Evolutionary conservation across 2,888 invertebrate species (phyloP).

Genomic region (Lagria hirta): DNA sequence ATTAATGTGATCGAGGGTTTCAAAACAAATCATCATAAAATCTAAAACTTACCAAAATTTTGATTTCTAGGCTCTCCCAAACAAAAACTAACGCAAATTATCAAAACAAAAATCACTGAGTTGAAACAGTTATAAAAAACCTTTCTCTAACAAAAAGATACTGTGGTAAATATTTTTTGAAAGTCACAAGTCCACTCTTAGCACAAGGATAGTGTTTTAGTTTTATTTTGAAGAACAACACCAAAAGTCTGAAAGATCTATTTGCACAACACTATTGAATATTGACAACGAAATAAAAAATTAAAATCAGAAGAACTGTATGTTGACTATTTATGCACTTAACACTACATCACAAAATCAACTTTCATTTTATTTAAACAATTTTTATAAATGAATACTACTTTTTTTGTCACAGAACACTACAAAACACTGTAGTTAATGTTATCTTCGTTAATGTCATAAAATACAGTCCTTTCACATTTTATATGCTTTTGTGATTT

Average conservation of each 20-base stretch:
- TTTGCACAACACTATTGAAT: conserved; percentile 42
- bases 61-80: no score
- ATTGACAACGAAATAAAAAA: conserved; percentile 17
- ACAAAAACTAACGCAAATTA: no score
- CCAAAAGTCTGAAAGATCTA: conserved; percentile 40
- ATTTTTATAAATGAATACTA: conserved; percentile 33
- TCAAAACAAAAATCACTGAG: no score
- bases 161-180: no score
- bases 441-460: conserved; percentile 15
- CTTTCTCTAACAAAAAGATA: no score
- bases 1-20: no score
- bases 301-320: conserved; percentile 24
- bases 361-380: conserved; percentile 19
- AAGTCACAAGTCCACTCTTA: conserved; percentile 3
- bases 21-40: no score
- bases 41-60: no score
- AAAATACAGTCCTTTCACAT: conserved; percentile 49
- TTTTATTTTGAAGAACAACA: conserved; percentile 37
- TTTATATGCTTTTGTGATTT: conserved; percentile 34
- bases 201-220: conserved; percentile 26
- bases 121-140: no score
- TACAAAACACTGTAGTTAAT: conserved; percentile 38
- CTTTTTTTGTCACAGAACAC: conserved; percentile 39
- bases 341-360: conserved; percentile 42
- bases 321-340: conserved; percentile 33